Percentiles rank a stretch among this genome's conserved stretches.
Evolutionary conservation across 2,888 invertebrate species (phyloP).

Genomic region (Heliothis peltigera): DNA sequence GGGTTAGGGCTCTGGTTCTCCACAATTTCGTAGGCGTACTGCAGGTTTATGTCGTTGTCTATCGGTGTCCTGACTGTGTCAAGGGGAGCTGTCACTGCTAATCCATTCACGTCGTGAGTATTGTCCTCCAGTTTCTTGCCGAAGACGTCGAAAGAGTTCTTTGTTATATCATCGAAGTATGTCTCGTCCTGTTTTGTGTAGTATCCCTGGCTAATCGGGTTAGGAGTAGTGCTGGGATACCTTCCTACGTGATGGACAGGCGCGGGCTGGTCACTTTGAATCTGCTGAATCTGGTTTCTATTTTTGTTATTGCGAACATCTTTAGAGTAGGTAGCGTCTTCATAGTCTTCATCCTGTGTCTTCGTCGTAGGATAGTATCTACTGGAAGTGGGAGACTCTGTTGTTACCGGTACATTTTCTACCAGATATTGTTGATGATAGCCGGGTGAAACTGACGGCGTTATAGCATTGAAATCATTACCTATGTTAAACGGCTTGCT

Average conservation of each 20-base stretch:
- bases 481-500: slow-evolving; percentile 86
- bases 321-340: slow-evolving; percentile 75
- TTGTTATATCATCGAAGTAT: slow-evolving; percentile 93
- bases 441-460: slow-evolving; percentile 80
- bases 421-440: slow-evolving; percentile 84
- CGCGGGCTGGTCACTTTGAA: slow-evolving; percentile 79
- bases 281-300: slow-evolving; percentile 77
- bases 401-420: slow-evolving; percentile 85
- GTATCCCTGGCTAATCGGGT: slow-evolving; percentile 90
- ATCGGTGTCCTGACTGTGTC: slow-evolving; percentile 86
- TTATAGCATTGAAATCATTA: slow-evolving; percentile 84
- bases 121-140: slow-evolving; percentile 91
- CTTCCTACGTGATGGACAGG: slow-evolving; percentile 74
- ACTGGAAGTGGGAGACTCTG: slow-evolving; percentile 87
- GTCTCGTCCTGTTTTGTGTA: slow-evolving; percentile 92
- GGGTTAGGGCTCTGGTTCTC: slow-evolving; percentile 78
- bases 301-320: slow-evolving; percentile 75
- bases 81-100: slow-evolving; percentile 84
- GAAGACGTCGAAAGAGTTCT: slow-evolving; percentile 93
- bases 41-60: slow-evolving; percentile 88
- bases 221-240: slow-evolving; percentile 87
- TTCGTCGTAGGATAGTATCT: slow-evolving; percentile 87
- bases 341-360: slow-evolving; percentile 86
- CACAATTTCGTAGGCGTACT: slow-evolving; percentile 87
- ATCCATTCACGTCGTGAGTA: slow-evolving; percentile 84